Conservation (phyloP, 2,113 vertebrate species). For the Candoia aspera region DNA sequence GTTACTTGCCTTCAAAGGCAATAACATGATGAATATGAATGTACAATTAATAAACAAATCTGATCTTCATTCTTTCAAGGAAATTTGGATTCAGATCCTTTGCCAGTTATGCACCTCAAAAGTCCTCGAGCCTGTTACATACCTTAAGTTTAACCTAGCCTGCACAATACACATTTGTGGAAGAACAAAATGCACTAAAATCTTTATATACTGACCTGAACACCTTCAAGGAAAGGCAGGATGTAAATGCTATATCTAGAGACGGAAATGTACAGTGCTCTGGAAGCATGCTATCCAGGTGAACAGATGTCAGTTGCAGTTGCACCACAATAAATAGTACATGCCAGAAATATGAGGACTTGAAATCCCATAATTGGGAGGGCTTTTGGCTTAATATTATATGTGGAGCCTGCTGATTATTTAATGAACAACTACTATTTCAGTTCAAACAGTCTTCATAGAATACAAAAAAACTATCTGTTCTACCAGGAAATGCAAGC, state of each 20-base stretch:
- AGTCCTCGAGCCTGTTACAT: not conserved
- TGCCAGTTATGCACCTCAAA: not conserved
- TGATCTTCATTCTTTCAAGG: not conserved
- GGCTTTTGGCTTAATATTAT: not conserved
- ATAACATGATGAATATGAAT: not conserved
- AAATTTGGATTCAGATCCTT: not conserved
- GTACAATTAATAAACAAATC: not conserved
- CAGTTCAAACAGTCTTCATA: not conserved
- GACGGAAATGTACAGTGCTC: not conserved
- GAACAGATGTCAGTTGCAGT: not conserved
- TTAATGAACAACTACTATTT: not conserved
- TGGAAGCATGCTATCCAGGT: not conserved
- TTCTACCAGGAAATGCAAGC: not conserved
- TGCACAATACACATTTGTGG: not conserved
- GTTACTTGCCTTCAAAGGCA: not conserved
- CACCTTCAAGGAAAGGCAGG: not conserved
- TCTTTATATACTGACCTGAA: not conserved
- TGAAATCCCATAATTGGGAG: too few relatives aligned
- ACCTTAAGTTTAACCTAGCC: not conserved
- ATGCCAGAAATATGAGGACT: too few relatives aligned
- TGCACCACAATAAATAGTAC: too few relatives aligned
- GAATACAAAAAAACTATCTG: not conserved
- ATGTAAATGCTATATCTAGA: not conserved
- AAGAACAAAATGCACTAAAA: not conserved
- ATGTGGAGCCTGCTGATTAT: not conserved